Conservation (phyloP, 2,797 vertebrate genomes). For the Hoplostethus atlanticus region DNA sequence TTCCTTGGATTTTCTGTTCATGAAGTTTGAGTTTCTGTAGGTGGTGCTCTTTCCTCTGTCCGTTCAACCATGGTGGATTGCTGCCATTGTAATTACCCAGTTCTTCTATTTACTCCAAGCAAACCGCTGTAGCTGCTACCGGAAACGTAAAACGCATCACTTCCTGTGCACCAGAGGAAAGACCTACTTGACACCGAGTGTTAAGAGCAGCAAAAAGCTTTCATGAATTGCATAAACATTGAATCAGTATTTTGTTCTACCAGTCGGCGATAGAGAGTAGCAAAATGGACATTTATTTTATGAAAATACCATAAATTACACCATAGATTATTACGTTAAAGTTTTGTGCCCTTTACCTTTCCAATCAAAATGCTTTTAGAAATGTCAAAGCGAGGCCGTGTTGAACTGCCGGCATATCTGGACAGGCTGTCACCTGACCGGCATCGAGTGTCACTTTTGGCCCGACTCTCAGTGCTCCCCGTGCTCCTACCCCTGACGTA, state of each 20-base stretch:
- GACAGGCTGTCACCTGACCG: conserved; percentile 58
- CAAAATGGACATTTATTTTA: background rate
- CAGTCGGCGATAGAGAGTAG: background rate
- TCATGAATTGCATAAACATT: background rate
- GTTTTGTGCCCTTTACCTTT: conserved; percentile 19
- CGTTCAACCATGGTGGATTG: no score
- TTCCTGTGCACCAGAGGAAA: background rate
- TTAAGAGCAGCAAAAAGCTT: background rate
- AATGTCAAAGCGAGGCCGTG: conserved; percentile 41
- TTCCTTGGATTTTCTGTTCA: no score
- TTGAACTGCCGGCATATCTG: conserved; percentile 38
- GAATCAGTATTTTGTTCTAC: background rate
- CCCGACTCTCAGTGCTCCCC: conserved; percentile 12
- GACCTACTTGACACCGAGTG: no score
- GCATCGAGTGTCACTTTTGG: conserved; percentile 59
- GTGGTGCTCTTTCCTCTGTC: no score
- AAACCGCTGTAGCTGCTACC: background rate
- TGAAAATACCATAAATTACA: conserved; percentile 5
- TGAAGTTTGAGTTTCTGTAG: no score
- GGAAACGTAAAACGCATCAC: background rate
- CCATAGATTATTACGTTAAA: conserved; percentile 14
- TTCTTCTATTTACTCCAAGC: background rate
- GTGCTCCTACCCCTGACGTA: conserved; percentile 43
- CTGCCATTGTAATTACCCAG: background rate
- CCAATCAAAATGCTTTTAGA: conserved; percentile 39